Evolutionary conservation across 2,888 invertebrate genomes (phyloP).

Genomic region (Byasa hedistus): DNA sequence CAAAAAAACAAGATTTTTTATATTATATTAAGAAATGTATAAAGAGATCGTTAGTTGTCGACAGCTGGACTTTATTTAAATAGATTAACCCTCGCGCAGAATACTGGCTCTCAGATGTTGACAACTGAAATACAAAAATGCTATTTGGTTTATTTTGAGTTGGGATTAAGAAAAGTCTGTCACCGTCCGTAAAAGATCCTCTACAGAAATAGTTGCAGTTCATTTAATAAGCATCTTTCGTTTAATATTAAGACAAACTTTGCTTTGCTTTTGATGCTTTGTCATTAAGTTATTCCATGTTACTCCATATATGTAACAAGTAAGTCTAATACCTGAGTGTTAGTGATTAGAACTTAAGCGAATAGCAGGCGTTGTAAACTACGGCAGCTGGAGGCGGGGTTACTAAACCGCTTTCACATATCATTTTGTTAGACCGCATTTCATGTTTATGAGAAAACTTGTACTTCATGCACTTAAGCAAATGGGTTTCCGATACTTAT

Average conservation of each 20-base stretch:
- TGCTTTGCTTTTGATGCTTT: background rate
- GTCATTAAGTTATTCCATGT: background rate
- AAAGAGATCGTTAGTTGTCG: too few species aligned
- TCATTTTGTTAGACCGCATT: slow-evolving; percentile 66
- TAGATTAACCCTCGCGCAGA: too few species aligned
- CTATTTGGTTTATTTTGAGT: too few species aligned
- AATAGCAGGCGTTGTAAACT: slow-evolving; percentile 12
- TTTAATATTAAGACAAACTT: background rate
- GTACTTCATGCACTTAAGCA: slow-evolving; percentile 77
- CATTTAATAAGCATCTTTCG: background rate
- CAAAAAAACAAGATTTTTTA: too few species aligned
- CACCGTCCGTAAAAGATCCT: too few species aligned
- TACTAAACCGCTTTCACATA: slow-evolving; percentile 27
- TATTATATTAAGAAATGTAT: too few species aligned
- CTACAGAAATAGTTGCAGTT: background rate
- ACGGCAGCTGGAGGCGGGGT: slow-evolving; percentile 9
- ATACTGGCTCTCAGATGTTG: too few species aligned
- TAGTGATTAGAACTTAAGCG: slow-evolving; percentile 12
- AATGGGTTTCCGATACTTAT: slow-evolving; percentile 79
- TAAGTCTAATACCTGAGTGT: slow-evolving; percentile 13
- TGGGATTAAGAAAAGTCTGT: too few species aligned
- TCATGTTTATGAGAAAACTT: slow-evolving; percentile 79
- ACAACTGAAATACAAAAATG: too few species aligned
- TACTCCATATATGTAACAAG: slow-evolving; percentile 4
- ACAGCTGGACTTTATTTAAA: too few species aligned